Percentiles rank a stretch among this genome's conserved stretches.
phyloP scores from a whole-genome alignment of 1,140 invertebrate species.

The Stegodyphus mimosarum region DNA sequence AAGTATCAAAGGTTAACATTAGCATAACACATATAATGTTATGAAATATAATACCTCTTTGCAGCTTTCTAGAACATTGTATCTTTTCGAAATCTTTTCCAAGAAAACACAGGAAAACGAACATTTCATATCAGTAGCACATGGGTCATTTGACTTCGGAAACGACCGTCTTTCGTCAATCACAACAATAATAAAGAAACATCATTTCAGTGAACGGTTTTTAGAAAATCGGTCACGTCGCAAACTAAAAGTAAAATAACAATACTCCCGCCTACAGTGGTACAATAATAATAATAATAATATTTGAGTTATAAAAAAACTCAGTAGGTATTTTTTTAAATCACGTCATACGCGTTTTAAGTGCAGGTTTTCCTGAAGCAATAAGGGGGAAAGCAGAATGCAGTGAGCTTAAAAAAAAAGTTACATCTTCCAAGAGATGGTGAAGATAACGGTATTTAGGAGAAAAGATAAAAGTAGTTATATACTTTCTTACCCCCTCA shows the following conservation, averaged over 20 bases:
- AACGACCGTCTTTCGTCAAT: too few species aligned
- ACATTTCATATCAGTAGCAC: too few species aligned
- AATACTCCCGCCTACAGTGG: neutral
- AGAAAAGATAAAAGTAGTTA: conserved; percentile 11
- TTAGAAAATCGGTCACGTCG: conserved; percentile 28
- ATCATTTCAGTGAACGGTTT: neutral
- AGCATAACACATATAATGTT: too few species aligned
- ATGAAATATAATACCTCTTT: too few species aligned
- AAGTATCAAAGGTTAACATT: too few species aligned
- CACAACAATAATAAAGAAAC: too few species aligned
- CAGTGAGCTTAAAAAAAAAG: conserved; percentile 10
- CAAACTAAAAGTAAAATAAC: conserved; percentile 9
- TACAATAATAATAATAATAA: conserved; percentile 27
- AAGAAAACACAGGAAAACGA: too few species aligned
- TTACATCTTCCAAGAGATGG: neutral
- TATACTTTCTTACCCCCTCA: neutral
- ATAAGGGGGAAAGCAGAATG: neutral
- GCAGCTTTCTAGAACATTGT: too few species aligned
- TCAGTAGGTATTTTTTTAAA: neutral
- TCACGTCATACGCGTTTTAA: conserved; percentile 31
- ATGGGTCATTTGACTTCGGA: too few species aligned
- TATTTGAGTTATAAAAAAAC: conserved; percentile 9
- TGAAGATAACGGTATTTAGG: conserved; percentile 32
- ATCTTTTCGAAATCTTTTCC: too few species aligned
- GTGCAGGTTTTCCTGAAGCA: neutral